Conservation (phyloP, 2,888 invertebrate genomes). For the Emmelina monodactyla region DNA sequence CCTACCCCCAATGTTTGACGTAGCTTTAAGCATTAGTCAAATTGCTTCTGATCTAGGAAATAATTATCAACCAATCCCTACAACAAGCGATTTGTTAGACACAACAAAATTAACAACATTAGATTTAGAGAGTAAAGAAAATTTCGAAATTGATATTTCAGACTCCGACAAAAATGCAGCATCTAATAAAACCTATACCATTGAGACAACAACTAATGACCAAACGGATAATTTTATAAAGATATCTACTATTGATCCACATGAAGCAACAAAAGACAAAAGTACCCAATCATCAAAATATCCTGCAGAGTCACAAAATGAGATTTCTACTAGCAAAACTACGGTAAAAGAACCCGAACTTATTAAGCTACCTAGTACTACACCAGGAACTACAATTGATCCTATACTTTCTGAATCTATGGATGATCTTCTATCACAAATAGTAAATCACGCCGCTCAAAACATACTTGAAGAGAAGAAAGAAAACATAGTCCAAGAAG, state of each 20-base stretch:
- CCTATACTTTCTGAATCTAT: conserved; percentile 51
- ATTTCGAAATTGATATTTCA: conserved; percentile 46
- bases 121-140: conserved; percentile 52
- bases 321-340: conserved; percentile 16
- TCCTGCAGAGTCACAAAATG: conserved; percentile 4
- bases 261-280: conserved; percentile 10
- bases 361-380: background rate
- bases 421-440: conserved; percentile 57
- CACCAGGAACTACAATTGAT: conserved; percentile 36
- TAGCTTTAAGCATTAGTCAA: conserved; percentile 57
- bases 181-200: conserved; percentile 8
- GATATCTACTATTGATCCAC: conserved; percentile 46
- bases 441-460: conserved; percentile 33
- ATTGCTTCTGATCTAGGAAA: conserved; percentile 55
- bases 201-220: conserved; percentile 12
- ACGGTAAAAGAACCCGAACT: conserved; percentile 12
- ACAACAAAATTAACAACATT: conserved; percentile 28
- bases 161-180: conserved; percentile 21
- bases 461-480: conserved; percentile 18
- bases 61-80: conserved; percentile 39
- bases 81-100: conserved; percentile 37
- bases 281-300: background rate
- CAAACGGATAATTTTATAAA: conserved; percentile 47
- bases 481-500: no score
- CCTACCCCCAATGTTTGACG: conserved; percentile 40